Conservation (phyloP, 2,888 invertebrate species). For the Apeira syringaria region DNA sequence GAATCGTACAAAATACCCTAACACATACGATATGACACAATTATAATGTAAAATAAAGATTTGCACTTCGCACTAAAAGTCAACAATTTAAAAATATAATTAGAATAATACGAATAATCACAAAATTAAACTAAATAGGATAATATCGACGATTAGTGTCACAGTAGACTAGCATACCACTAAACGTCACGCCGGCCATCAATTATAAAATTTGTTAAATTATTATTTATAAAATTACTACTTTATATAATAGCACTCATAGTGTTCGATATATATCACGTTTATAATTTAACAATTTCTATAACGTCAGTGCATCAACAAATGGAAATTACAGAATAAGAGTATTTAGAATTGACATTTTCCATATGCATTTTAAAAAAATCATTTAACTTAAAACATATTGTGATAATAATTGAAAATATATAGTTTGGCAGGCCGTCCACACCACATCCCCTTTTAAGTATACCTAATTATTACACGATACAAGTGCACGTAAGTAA, state of each 20-base stretch:
- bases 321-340: conserved; percentile 6
- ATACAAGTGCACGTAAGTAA: conserved; percentile 8
- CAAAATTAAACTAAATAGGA: conserved; percentile 49
- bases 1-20: conserved; percentile 38
- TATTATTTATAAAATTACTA: too few relatives aligned
- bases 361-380: conserved; percentile 1
- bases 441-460: conserved; percentile 12
- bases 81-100: conserved; percentile 55
- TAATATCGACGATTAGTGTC: conserved; percentile 27
- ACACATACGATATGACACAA: conserved; percentile 59
- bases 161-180: conserved; percentile 43
- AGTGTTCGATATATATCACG: too few relatives aligned
- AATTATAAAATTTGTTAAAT: conserved; percentile 13
- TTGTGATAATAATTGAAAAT: conserved; percentile 13
- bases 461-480: conserved; percentile 10
- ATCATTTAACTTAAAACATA: conserved; percentile 12
- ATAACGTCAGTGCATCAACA: conserved; percentile 1
- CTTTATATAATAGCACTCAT: too few relatives aligned
- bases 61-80: conserved; percentile 47
- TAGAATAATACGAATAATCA: conserved; percentile 42
- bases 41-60: conserved; percentile 40
- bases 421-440: conserved; percentile 31
- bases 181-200: conserved; percentile 24
- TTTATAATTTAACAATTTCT: conserved; percentile 12
- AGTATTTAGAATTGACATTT: conserved; percentile 22